Percentiles rank a stretch among this genome's conserved stretches.
phyloP scores from a whole-genome alignment of 2,797 vertebrate genomes.

The Lepus townsendii region DNA sequence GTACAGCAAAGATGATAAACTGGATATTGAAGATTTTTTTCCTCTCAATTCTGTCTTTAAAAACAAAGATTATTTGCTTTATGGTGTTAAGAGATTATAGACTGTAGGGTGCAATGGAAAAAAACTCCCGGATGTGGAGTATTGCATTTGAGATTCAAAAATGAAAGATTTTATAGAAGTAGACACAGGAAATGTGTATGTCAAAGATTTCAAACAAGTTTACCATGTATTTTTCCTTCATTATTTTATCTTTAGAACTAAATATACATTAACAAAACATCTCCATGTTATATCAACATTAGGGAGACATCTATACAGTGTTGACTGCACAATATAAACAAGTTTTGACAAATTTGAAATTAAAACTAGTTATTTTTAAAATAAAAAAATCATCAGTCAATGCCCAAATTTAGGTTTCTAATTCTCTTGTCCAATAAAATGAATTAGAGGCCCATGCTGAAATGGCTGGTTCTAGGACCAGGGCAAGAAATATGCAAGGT shows the following conservation, averaged over 20 bases:
- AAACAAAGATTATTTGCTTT: neutral
- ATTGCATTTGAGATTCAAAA: neutral
- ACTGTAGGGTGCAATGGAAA: neutral
- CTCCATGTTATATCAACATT: neutral
- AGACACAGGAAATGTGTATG: neutral
- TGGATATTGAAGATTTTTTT: slow-evolving; percentile 29
- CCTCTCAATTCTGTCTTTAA: slow-evolving; percentile 41
- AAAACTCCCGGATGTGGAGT: neutral
- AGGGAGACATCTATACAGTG: neutral
- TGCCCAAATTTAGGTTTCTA: neutral
- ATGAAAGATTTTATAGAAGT: neutral
- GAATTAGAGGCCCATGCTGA: too few relatives aligned
- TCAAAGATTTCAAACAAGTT: neutral
- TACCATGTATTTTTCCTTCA: neutral
- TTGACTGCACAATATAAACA: neutral
- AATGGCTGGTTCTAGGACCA: too few relatives aligned
- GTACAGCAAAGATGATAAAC: slow-evolving; percentile 69
- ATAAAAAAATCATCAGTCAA: too few relatives aligned
- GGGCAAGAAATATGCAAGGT: neutral
- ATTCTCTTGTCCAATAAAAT: neutral
- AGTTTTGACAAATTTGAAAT: neutral
- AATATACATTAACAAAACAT: neutral
- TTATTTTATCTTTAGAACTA: neutral
- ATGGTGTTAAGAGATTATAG: neutral
- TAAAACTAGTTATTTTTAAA: neutral